A percentile compares a stretch with the other conserved stretches of the same genome.
Evolutionary conservation across 1,140 invertebrate species (phyloP).

Genomic region (Saccostrea cuccullata): DNA sequence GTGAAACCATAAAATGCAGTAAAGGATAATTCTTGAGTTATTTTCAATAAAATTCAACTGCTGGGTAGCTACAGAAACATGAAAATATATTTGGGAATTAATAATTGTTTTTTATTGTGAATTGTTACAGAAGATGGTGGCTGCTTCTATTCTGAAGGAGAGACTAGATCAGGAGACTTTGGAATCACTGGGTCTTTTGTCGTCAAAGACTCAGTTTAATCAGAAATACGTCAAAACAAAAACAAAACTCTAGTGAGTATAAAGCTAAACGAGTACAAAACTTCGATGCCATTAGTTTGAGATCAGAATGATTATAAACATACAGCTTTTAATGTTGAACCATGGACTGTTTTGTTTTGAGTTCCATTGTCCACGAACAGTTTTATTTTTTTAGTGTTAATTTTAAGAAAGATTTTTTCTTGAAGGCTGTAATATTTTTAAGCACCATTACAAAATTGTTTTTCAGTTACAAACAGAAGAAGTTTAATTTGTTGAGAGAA

Average conservation of each 20-base stretch:
- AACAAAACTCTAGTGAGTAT: slow-evolving; percentile 97
- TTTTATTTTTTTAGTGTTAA: too few relatives aligned
- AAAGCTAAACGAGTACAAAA: too few relatives aligned
- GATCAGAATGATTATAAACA: too few relatives aligned
- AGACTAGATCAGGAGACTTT: slow-evolving; percentile 95
- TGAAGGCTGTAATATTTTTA: neutral
- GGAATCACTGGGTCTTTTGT: slow-evolving; percentile 94
- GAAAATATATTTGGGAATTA: neutral
- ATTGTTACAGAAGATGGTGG: slow-evolving; percentile 83
- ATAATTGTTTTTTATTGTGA: neutral
- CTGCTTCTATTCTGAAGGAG: slow-evolving; percentile 93
- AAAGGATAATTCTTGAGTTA: too few relatives aligned
- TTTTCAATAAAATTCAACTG: neutral
- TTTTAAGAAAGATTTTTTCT: too few relatives aligned
- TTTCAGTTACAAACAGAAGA: slow-evolving; percentile 98
- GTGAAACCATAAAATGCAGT: too few relatives aligned
- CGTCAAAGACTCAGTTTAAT: slow-evolving; percentile 92
- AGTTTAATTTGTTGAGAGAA: slow-evolving; percentile 98
- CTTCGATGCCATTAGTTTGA: too few relatives aligned
- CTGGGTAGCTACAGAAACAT: neutral
- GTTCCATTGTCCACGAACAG: too few relatives aligned
- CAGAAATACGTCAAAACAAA: slow-evolving; percentile 99
- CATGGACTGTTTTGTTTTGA: too few relatives aligned
- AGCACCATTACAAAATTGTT: slow-evolving; percentile 56
- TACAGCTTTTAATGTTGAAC: too few relatives aligned